phyloP scores from a whole-genome alignment of 2,797 vertebrate species.

The Catharus ustulatus region DNA sequence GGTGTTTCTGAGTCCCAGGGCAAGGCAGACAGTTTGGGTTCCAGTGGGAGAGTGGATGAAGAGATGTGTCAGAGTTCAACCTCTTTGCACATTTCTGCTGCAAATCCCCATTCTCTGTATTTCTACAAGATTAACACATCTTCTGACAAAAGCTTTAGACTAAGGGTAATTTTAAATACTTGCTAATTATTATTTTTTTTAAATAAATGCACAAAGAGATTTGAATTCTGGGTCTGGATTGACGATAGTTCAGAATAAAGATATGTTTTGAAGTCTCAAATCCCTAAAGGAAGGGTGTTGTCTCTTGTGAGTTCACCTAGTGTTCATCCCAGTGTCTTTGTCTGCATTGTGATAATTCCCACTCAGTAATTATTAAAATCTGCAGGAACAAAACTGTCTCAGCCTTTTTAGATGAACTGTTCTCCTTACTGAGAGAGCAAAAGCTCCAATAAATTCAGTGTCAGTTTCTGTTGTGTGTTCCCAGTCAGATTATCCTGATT shows the following conservation, averaged over 20 bases:
- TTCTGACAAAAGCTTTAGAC: not conserved
- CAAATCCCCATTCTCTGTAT: fast-evolving
- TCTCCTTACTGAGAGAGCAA: not conserved
- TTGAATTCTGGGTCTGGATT: not conserved
- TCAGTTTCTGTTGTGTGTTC: not conserved
- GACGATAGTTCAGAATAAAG: not conserved
- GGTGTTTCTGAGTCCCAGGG: not conserved
- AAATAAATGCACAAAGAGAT: not conserved
- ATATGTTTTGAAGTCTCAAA: not conserved
- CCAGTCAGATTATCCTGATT: not conserved
- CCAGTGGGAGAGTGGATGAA: not conserved
- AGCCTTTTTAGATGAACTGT: not conserved
- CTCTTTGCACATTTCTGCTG: not conserved
- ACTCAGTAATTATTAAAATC: not conserved
- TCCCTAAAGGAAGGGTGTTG: not conserved
- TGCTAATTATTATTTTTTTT: not conserved
- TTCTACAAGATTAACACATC: not conserved
- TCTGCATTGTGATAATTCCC: not conserved
- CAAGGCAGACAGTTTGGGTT: not conserved
- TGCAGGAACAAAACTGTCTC: not conserved
- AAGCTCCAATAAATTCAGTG: not conserved
- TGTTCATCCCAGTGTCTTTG: not conserved
- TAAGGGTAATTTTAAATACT: not conserved
- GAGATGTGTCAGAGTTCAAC: not conserved
- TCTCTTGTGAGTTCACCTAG: not conserved